Evolutionary conservation across 1,140 invertebrate genomes (phyloP).

Genomic region (Nixonia krombeini): DNA sequence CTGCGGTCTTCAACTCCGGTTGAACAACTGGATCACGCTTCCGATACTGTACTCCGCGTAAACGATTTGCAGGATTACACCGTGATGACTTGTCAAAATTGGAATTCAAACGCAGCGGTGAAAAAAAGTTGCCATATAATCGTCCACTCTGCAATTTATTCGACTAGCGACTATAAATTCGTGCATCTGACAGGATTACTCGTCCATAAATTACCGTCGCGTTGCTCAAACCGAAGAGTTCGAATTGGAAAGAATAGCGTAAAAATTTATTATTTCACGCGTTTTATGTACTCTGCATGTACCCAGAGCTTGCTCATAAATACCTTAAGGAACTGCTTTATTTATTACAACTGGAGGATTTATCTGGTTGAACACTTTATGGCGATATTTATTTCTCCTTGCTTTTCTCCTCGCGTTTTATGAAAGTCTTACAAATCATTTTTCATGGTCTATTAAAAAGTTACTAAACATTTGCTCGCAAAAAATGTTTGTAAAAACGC

Average conservation of each 20-base stretch:
- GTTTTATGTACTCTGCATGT: not conserved
- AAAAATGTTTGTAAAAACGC: too few relatives aligned
- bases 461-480: too few relatives aligned
- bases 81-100: conserved; percentile 35
- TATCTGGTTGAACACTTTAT: too few relatives aligned
- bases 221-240: conserved; percentile 34
- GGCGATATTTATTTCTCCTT: too few relatives aligned
- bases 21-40: conserved; percentile 26
- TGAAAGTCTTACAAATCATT: too few relatives aligned
- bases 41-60: conserved; percentile 14
- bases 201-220: conserved; percentile 49
- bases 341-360: too few relatives aligned
- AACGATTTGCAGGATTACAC: conserved; percentile 36
- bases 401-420: too few relatives aligned
- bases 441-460: too few relatives aligned
- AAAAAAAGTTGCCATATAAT: conserved; percentile 52
- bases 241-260: conserved; percentile 43
- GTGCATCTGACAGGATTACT: conserved; percentile 54
- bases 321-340: not conserved
- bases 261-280: conserved; percentile 47
- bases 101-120: conserved; percentile 26
- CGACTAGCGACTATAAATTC: conserved; percentile 49
- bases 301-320: conserved; percentile 28
- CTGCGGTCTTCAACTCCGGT: conserved; percentile 16
- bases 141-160: conserved; percentile 50